Evolutionary conservation across 1,140 invertebrate genomes (phyloP).

Genomic region (Diuraphis noxia): DNA sequence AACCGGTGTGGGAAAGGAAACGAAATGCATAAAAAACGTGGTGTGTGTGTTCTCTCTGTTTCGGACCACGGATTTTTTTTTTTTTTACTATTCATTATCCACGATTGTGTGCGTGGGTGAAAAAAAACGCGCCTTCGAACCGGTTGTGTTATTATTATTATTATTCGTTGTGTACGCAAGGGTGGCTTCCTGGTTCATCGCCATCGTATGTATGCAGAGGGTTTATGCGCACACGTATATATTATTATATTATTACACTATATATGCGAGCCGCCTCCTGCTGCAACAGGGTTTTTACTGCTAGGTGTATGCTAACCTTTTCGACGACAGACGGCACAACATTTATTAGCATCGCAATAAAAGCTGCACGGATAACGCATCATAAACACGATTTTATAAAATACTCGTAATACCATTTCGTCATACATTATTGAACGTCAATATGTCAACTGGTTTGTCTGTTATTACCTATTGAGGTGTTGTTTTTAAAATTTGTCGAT

Average conservation of each 20-base stretch:
- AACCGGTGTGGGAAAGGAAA: constrained; percentile 54
- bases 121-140: constrained; percentile 50
- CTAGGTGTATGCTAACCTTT: constrained; percentile 50
- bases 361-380: background rate
- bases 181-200: constrained; percentile 54
- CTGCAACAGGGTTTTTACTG: constrained; percentile 14
- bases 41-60: constrained; percentile 37
- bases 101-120: constrained; percentile 48
- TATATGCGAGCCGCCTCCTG: background rate
- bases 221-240: constrained; percentile 19
- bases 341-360: constrained; percentile 28
- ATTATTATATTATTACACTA: constrained; percentile 1
- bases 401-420: background rate
- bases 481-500: background rate
- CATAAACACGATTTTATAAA: background rate
- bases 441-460: background rate
- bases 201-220: constrained; percentile 36
- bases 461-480: background rate
- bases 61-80: constrained; percentile 53
- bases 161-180: constrained; percentile 52
- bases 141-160: constrained; percentile 53
- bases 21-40: constrained; percentile 54
- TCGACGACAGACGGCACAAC: background rate
- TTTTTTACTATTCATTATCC: constrained; percentile 51
- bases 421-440: background rate